These are phyloP conservation scores for Phengaris alcon DNA, from an alignment of 2,888 invertebrate genomes.

Conservation along the genomic window DNA sequence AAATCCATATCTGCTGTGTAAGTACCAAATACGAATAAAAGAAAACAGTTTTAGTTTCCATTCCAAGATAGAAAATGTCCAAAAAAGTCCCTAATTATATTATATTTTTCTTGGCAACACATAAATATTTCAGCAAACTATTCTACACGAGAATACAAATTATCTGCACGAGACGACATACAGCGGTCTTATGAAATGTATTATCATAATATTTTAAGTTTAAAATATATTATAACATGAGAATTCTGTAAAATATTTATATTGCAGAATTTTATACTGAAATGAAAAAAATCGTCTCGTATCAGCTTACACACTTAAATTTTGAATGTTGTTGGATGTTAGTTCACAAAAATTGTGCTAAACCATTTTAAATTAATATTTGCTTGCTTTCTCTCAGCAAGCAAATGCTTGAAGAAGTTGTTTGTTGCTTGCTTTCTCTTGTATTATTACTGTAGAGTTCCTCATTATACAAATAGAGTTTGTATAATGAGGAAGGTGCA, in stretches of 20 bases:
- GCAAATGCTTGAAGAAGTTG: no score
- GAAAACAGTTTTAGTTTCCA: no score
- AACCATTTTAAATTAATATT: background rate
- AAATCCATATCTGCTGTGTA: no score
- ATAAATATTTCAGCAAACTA: background rate
- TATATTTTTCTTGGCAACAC: background rate
- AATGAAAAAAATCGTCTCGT: background rate
- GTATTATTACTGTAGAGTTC: no score
- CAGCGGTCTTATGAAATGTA: background rate
- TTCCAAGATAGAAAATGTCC: background rate
- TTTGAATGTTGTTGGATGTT: background rate
- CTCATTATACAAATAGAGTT: no score
- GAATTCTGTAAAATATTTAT: background rate
- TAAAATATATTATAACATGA: slow-evolving; percentile 3
- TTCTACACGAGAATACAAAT: background rate
- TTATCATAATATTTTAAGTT: slow-evolving; percentile 7
- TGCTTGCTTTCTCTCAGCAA: no score
- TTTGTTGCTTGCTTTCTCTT: no score
- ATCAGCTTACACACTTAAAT: background rate
- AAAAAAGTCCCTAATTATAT: background rate
- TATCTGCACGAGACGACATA: background rate
- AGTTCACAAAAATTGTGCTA: background rate
- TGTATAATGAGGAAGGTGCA: no score
- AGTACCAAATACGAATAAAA: no score
- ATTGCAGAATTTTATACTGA: background rate